These are phyloP conservation scores for Palloptera scutellata DNA, from an alignment of 2,888 invertebrate genomes.

Conservation along the genomic window DNA sequence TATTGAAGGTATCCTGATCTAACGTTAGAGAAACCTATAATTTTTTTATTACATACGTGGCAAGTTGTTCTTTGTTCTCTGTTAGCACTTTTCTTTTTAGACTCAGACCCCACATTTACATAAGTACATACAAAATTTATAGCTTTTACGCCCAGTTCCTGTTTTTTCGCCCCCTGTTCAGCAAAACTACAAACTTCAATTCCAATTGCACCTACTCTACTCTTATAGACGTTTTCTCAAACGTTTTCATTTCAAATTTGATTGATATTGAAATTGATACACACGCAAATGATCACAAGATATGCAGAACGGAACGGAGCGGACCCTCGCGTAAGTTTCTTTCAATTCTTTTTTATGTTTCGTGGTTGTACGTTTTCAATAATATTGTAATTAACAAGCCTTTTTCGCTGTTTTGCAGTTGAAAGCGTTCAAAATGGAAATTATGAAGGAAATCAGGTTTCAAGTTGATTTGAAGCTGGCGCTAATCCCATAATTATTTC, in stretches of 20 bases:
- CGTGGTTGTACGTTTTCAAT: neutral
- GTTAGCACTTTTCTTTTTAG: too few species aligned
- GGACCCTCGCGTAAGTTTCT: neutral
- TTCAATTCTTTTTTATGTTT: too few species aligned
- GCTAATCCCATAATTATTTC: constrained; percentile 60
- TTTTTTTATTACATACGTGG: too few species aligned
- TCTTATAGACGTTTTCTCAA: constrained; percentile 44
- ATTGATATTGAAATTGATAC: constrained; percentile 59
- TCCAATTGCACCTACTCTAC: neutral
- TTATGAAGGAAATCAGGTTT: neutral
- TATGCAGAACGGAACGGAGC: neutral
- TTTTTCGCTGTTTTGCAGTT: constrained; percentile 36
- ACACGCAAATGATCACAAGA: constrained; percentile 20
- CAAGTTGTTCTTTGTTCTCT: too few species aligned
- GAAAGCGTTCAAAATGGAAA: constrained; percentile 4
- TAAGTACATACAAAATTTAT: too few species aligned
- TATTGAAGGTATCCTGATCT: too few species aligned
- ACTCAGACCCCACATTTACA: too few species aligned
- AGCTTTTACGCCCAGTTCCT: too few species aligned
- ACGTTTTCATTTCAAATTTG: constrained; percentile 56
- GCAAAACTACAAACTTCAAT: neutral
- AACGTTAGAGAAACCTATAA: too few species aligned
- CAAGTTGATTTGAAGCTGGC: constrained; percentile 41
- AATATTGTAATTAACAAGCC: constrained; percentile 34
- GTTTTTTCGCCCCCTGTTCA: too few species aligned